Conservation (phyloP, 2,797 vertebrate genomes). For the Clarias fuscus region DNA sequence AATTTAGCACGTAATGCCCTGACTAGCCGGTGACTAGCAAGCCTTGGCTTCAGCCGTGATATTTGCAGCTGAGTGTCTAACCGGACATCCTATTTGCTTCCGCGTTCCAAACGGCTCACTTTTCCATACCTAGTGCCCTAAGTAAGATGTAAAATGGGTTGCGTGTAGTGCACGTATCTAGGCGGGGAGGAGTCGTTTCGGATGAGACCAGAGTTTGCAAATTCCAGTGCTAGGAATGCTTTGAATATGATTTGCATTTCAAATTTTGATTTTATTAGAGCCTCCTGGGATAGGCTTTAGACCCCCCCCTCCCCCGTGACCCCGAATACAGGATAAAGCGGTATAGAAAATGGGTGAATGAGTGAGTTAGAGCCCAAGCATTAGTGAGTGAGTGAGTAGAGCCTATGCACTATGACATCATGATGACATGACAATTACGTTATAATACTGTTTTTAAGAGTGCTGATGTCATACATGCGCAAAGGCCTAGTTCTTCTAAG, state of each 20-base stretch:
- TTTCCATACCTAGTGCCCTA: background rate
- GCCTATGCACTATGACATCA: too few species aligned
- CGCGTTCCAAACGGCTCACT: background rate
- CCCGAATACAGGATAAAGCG: too few species aligned
- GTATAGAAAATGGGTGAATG: too few species aligned
- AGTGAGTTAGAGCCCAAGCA: too few species aligned
- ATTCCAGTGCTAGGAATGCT: background rate
- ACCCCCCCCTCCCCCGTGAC: too few species aligned
- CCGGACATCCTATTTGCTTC: constrained; percentile 7
- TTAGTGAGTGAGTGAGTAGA: too few species aligned
- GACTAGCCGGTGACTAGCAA: background rate
- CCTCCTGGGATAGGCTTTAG: too few species aligned
- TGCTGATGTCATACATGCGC: too few species aligned
- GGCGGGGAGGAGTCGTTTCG: background rate
- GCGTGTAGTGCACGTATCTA: background rate
- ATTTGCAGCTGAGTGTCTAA: background rate
- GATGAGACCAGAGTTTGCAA: background rate
- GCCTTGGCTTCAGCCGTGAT: background rate
- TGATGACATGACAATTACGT: too few species aligned
- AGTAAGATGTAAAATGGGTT: background rate
- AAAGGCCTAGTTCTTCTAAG: too few species aligned
- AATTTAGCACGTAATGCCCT: constrained; percentile 22
- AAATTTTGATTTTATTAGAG: background rate
- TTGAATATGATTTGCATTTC: background rate
- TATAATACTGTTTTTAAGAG: too few species aligned